A percentile compares a stretch with the other conserved stretches of the same genome.
These are phyloP conservation scores for Onychomys arenicola DNA, from an alignment of 2,797 vertebrate genomes.

Conservation along the genomic window DNA sequence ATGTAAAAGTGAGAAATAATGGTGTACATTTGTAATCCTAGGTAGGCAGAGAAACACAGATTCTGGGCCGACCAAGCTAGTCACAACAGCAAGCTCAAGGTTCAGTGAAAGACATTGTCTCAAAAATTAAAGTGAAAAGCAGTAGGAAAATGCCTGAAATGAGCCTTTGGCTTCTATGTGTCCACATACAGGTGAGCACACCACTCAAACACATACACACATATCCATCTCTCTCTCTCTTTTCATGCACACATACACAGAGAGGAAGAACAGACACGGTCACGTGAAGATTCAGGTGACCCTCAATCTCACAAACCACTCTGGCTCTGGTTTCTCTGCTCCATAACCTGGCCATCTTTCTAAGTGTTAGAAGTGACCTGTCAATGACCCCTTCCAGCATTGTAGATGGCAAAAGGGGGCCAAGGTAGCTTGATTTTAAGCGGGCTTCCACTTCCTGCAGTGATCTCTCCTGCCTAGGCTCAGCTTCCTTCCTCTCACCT, in stretches of 20 bases:
- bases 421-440: not conserved
- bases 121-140: not conserved
- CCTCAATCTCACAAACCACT: conserved; percentile 62
- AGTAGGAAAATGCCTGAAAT: not conserved
- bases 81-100: not conserved
- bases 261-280: not conserved
- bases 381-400: too few relatives aligned
- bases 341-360: not conserved
- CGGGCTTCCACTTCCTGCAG: not conserved
- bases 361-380: not conserved
- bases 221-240: too few relatives aligned
- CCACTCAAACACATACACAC: too few relatives aligned
- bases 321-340: conserved; percentile 39
- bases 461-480: not conserved
- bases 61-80: too few relatives aligned
- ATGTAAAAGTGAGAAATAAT: not conserved
- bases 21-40: not conserved
- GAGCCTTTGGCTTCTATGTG: not conserved
- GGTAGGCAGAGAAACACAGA: not conserved
- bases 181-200: not conserved
- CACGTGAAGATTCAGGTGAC: conserved; percentile 82
- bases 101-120: not conserved
- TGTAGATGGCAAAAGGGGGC: not conserved
- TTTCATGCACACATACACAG: not conserved
- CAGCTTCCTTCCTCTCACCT: not conserved